Conservation (phyloP, 1,140 invertebrate genomes). For the Drosophila virilis region DNA sequence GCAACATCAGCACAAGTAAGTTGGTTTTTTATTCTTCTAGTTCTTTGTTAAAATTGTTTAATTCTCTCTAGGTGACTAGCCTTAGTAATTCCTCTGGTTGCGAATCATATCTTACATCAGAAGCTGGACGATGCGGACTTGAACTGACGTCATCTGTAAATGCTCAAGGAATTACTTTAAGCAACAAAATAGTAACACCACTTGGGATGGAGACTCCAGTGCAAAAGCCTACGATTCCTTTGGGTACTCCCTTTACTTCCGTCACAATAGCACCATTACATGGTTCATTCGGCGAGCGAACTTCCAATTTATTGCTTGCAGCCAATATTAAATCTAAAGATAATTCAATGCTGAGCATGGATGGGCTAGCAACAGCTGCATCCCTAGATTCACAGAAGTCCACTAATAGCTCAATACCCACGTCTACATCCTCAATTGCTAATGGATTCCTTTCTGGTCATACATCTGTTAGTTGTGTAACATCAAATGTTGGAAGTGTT, state of each 20-base stretch:
- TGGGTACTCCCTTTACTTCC: constrained; percentile 22
- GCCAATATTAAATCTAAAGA: constrained; percentile 44
- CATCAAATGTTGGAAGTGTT: constrained; percentile 33
- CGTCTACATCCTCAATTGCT: constrained; percentile 27
- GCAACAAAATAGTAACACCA: constrained; percentile 44
- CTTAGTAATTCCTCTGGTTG: constrained; percentile 40
- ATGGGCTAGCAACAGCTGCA: constrained; percentile 10
- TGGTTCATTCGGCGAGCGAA: constrained; percentile 34
- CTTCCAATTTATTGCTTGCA: constrained; percentile 35
- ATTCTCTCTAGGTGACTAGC: constrained; percentile 29
- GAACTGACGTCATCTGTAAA: constrained; percentile 4
- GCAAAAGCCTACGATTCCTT: constrained; percentile 34
- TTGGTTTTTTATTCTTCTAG: neutral
- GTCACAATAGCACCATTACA: constrained; percentile 33
- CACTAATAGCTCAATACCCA: constrained; percentile 17
- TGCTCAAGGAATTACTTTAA: constrained; percentile 45
- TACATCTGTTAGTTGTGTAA: constrained; percentile 28
- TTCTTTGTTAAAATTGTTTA: neutral
- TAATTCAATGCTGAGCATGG: constrained; percentile 8
- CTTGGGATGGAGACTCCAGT: constrained; percentile 21
- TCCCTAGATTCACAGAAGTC: constrained; percentile 49
- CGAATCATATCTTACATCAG: constrained; percentile 37
- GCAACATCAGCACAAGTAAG: constrained; percentile 51
- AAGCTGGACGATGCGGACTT: constrained; percentile 14
- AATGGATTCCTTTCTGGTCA: constrained; percentile 65